A percentile compares a stretch with the other conserved stretches of the same genome.
phyloP scores from a whole-genome alignment of 2,888 invertebrate species.

The Andrena camellia region DNA sequence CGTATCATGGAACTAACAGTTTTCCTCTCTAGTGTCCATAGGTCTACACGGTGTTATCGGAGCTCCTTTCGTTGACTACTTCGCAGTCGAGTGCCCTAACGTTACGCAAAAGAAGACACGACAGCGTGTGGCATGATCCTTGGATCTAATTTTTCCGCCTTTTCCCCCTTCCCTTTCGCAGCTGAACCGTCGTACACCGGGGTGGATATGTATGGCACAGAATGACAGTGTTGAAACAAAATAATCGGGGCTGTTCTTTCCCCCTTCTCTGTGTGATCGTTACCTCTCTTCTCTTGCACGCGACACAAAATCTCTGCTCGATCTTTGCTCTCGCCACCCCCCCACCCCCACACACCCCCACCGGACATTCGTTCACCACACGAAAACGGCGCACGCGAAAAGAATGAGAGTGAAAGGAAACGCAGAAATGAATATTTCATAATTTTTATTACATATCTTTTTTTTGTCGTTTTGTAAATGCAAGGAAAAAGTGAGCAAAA shows the following conservation, averaged over 20 bases:
- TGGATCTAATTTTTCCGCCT: neutral
- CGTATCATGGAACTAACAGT: neutral
- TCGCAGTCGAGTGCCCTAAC: neutral
- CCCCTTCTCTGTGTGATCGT: neutral
- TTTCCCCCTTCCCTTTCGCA: slow-evolving; percentile 26
- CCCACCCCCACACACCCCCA: too few relatives aligned
- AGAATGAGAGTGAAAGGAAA: slow-evolving; percentile 59
- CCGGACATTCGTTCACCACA: slow-evolving; percentile 1
- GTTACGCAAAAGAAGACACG: slow-evolving; percentile 2
- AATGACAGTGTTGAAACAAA: slow-evolving; percentile 42
- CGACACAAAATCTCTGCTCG: slow-evolving; percentile 4
- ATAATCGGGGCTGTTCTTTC: neutral
- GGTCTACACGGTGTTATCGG: too few relatives aligned
- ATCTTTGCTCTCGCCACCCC: neutral
- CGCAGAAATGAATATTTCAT: slow-evolving; percentile 58
- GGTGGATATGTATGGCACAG: slow-evolving; percentile 64
- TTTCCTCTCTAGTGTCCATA: too few relatives aligned
- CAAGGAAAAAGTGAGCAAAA: slow-evolving; percentile 54
- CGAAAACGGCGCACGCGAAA: slow-evolving; percentile 22
- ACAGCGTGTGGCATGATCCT: neutral
- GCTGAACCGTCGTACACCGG: slow-evolving; percentile 51
- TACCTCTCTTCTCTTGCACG: neutral
- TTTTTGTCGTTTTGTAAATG: slow-evolving; percentile 56
- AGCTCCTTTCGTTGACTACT: neutral
- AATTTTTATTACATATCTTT: slow-evolving; percentile 62